These are phyloP conservation scores for Steinernema khuongi DNA, from an alignment of 1,140 invertebrate genomes.

Conservation along the genomic window DNA sequence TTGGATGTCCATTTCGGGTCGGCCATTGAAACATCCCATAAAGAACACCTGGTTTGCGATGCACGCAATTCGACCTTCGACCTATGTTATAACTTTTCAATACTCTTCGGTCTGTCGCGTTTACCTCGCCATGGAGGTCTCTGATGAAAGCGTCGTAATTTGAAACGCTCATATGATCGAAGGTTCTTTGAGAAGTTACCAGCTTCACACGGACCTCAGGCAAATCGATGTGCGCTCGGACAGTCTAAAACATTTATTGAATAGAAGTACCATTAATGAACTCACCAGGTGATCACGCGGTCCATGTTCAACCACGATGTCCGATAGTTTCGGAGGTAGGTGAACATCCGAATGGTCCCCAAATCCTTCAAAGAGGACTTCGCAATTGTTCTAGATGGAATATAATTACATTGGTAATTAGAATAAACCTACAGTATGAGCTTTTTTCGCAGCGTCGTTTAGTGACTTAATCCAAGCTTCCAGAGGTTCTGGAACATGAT, in stretches of 20 bases:
- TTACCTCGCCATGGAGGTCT: constrained; percentile 38
- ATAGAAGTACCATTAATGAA: constrained; percentile 3
- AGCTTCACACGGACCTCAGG: constrained; percentile 36
- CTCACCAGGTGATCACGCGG: constrained; percentile 38
- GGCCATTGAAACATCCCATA: constrained; percentile 49
- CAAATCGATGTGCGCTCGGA: constrained; percentile 33
- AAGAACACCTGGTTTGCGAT: constrained; percentile 53
- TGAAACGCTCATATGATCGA: constrained; percentile 34
- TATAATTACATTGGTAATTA: background rate
- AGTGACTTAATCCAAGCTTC: constrained; percentile 41
- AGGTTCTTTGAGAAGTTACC: constrained; percentile 36
- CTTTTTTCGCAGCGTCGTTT: constrained; percentile 41
- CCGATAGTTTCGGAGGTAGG: constrained; percentile 34
- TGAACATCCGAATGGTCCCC: constrained; percentile 36
- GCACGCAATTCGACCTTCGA: constrained; percentile 47
- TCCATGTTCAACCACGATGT: constrained; percentile 38
- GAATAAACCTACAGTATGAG: constrained; percentile 30
- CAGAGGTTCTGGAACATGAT: constrained; percentile 35
- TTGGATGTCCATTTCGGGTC: constrained; percentile 49
- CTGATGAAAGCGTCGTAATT: constrained; percentile 37
- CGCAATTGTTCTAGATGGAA: constrained; percentile 37
- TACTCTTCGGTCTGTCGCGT: background rate
- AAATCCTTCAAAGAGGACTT: constrained; percentile 43
- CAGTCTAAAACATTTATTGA: constrained; percentile 32
- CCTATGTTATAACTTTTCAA: constrained; percentile 28